Conservation (phyloP, 53 echinoderm and acorn worm genomes). For the Antedon mediterranea region DNA sequence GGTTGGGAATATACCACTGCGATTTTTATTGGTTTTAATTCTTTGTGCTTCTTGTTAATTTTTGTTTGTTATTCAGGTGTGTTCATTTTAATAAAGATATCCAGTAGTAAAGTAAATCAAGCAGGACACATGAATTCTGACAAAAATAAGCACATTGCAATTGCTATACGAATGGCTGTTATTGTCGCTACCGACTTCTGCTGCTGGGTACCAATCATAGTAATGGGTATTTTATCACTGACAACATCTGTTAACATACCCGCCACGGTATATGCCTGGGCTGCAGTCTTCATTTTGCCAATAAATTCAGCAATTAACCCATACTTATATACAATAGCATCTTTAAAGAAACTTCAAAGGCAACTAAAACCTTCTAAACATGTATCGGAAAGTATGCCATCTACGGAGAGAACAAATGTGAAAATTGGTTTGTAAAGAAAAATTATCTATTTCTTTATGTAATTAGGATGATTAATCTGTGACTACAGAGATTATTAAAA, state of each 20-base stretch:
- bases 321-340: constrained; percentile 77
- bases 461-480: too few species aligned
- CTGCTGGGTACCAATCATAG: constrained; percentile 89
- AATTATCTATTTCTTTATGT: too few species aligned
- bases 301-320: constrained; percentile 94
- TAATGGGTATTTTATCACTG: constrained; percentile 47
- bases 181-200: constrained; percentile 77
- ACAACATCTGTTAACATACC: constrained; percentile 45
- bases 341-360: too few species aligned
- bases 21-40: constrained; percentile 20
- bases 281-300: constrained; percentile 77
- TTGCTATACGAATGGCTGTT: constrained; percentile 50
- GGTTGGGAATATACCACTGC: too few species aligned
- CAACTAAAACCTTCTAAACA: too few species aligned
- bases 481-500: too few species aligned
- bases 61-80: constrained; percentile 54
- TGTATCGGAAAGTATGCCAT: too few species aligned
- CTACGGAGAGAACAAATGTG: too few species aligned
- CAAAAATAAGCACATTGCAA: background rate
- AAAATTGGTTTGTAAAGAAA: too few species aligned
- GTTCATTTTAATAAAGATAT: constrained; percentile 47
- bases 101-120: constrained; percentile 23
- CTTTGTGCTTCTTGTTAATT: constrained; percentile 44
- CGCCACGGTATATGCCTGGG: constrained; percentile 64
- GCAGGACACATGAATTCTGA: background rate